Evolutionary conservation across 2,797 vertebrate species (phyloP).

Genomic region (Poecile montanus): DNA sequence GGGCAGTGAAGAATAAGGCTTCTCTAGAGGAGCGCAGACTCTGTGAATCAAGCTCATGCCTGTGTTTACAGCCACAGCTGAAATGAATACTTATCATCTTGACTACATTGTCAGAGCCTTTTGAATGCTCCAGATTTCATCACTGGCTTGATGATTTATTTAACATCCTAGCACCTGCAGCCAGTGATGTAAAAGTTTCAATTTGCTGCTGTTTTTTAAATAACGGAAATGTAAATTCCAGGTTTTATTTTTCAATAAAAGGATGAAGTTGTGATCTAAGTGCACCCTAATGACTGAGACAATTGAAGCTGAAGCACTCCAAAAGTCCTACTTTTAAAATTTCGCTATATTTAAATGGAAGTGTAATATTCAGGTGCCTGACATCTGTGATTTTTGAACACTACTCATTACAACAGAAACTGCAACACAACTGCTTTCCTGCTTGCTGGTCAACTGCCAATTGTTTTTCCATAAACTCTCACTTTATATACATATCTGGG

Average conservation of each 20-base stretch:
- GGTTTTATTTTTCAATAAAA: neutral
- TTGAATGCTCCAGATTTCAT: slow-evolving; percentile 29
- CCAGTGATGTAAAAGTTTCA: neutral
- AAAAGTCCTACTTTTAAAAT: neutral
- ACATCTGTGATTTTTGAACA: neutral
- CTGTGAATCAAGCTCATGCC: neutral
- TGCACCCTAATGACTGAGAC: neutral
- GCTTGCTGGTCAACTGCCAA: neutral
- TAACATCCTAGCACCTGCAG: neutral
- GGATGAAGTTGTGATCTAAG: neutral
- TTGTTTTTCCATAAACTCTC: slow-evolving; percentile 2
- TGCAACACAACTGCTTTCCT: neutral
- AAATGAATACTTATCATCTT: neutral
- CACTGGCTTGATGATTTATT: slow-evolving; percentile 4
- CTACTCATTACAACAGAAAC: neutral
- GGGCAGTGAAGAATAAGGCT: neutral
- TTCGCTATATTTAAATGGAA: neutral
- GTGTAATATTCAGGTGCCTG: neutral
- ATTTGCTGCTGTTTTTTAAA: neutral
- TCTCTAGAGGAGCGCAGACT: neutral
- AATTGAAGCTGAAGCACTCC: neutral
- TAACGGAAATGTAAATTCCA: neutral
- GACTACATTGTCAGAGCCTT: neutral
- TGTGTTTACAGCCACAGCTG: slow-evolving; percentile 4
- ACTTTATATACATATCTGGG: neutral